Percentiles rank a stretch among this genome's conserved stretches.
phyloP scores from a whole-genome alignment of 2,113 vertebrate species.

The Cephalopholis sonnerati region DNA sequence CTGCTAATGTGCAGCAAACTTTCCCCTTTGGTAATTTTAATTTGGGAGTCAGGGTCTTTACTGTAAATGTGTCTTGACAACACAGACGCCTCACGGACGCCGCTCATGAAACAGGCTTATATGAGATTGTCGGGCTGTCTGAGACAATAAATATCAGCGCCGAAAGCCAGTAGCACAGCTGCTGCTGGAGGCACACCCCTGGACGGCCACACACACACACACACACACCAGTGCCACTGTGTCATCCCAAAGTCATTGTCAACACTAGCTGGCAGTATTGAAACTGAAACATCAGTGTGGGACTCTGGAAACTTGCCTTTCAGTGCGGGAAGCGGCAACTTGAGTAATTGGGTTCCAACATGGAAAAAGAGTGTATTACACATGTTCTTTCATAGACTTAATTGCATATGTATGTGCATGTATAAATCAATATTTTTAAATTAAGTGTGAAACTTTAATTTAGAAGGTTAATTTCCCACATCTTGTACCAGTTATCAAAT shows the following conservation, averaged over 20 bases:
- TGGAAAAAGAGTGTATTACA: background rate
- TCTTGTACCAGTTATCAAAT: background rate
- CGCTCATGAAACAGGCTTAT: constrained; percentile 50
- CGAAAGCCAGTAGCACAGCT: constrained; percentile 63
- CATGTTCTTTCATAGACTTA: too few relatives aligned
- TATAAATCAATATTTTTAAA: background rate
- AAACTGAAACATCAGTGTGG: constrained; percentile 42
- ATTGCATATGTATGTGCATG: background rate
- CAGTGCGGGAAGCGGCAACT: background rate
- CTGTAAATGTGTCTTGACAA: constrained; percentile 77
- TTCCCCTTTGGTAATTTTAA: constrained; percentile 64
- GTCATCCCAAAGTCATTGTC: constrained; percentile 69
- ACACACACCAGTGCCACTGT: constrained; percentile 25
- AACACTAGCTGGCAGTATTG: constrained; percentile 38
- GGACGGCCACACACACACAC: constrained; percentile 31
- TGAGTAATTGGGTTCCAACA: background rate
- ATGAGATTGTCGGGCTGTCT: constrained; percentile 75
- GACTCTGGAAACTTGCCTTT: constrained; percentile 16
- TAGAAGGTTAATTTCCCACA: constrained; percentile 6
- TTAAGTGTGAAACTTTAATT: background rate
- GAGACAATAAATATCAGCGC: constrained; percentile 71
- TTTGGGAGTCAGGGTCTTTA: constrained; percentile 58
- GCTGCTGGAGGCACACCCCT: constrained; percentile 62
- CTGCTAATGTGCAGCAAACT: constrained; percentile 53
- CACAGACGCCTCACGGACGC: constrained; percentile 53